Conservation (phyloP, 2,888 invertebrate species). For the Hypomecis punctinalis region DNA sequence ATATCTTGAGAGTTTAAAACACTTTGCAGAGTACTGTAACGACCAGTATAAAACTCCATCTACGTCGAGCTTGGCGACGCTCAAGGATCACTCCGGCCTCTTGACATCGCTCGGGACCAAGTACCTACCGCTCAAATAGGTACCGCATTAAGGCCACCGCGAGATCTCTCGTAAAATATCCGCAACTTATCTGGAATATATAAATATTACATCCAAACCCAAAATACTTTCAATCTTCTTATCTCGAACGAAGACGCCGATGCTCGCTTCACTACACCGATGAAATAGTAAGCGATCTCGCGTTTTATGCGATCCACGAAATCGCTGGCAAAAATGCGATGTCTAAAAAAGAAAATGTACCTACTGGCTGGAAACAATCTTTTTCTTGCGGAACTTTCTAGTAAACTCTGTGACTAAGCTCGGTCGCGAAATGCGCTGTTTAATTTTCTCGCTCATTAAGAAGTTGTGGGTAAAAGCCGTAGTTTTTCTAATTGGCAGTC, state of each 20-base stretch:
- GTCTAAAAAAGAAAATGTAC: constrained; percentile 12
- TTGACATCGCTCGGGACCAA: constrained; percentile 27
- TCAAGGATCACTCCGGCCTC: constrained; percentile 34
- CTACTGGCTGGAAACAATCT: not conserved
- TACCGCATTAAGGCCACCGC: constrained; percentile 22
- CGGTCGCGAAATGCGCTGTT: constrained; percentile 15
- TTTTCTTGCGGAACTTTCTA: not conserved
- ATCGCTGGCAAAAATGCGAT: constrained; percentile 20
- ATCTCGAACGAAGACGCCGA: constrained; percentile 30
- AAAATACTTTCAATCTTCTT: constrained; percentile 32
- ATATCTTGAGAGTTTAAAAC: constrained; percentile 5
- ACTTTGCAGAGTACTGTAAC: constrained; percentile 18
- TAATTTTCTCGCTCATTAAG: constrained; percentile 12
- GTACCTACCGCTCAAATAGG: constrained; percentile 27
- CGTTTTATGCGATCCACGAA: constrained; percentile 28
- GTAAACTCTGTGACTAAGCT: not conserved
- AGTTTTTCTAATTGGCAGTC: constrained; percentile 21
- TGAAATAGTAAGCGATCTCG: constrained; percentile 30
- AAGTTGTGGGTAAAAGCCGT: constrained; percentile 13
- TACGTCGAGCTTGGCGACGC: constrained; percentile 5
- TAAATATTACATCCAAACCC: constrained; percentile 30
- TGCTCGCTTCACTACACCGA: constrained; percentile 25
- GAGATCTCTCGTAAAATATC: constrained; percentile 34
- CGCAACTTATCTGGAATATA: constrained; percentile 36
- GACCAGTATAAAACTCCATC: constrained; percentile 23